Base-by-base conservation (phyloP, 2,797 vertebrate species). In the Lepus townsendii region DNA sequence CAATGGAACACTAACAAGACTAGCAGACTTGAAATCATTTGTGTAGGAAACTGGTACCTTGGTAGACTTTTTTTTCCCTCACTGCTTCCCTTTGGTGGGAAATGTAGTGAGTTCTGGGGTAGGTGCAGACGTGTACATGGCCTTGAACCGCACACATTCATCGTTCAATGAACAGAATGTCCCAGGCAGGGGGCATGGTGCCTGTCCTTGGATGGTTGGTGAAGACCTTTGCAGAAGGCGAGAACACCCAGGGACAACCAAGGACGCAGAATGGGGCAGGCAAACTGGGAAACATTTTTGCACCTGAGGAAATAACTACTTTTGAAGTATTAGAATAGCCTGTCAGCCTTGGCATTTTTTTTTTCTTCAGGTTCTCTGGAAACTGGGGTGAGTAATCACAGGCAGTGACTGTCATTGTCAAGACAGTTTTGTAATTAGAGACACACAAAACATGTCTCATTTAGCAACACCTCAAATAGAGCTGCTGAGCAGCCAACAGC, bases 391-490 rank as follows among this genome's bases (percentile, higher is more conserved):
- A 97, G 72, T 96, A 97, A 94, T 97, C 97, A 95, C 50, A 98
- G 73, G 77, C 92, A 91, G 90, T 95, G 73, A 91, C 95, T 97
- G 93, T 96, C 96, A 97, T 97, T 96, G 94, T 97, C 96, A 95
- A 47, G 86, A 91, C 94, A 95, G 95, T 91, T 84, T 91, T 92
- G 9, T 96, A 97, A 97, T 96, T 97, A 97, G 95, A 96, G 95
- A 96, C 97, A 96, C 86, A 95, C 75, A 96, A 94, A 96, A 92
- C 94, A 96, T 95, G 69, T 96, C 96, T 98, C 78, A 86, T 94
- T 96, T 91, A 95, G 50, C 96, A 88, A 71, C 63, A 97, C 20
- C 94, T 95, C 84, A 90, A 60, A 95, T 80, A 75, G 75, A 94
- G 79, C 77, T 83, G 83, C 80, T 65, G 71, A 75, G 86, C 83